phyloP scores from a whole-genome alignment of 2,113 vertebrate species.

The Limanda limanda region DNA sequence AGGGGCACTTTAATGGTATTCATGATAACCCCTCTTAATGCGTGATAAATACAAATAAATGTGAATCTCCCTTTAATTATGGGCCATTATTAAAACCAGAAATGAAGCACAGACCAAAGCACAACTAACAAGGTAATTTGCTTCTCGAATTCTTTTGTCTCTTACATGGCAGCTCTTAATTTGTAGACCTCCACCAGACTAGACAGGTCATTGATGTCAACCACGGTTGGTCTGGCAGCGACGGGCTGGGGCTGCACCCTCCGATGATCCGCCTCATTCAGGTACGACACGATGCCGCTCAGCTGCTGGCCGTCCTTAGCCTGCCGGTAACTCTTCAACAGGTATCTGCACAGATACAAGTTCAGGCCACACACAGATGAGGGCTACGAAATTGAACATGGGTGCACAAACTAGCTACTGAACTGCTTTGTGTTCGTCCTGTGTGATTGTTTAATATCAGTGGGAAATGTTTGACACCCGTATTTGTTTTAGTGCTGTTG shows the following conservation, averaged over 20 bases:
- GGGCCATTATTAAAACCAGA: not conserved
- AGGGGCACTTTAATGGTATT: too few species aligned
- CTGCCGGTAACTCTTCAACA: slow-evolving; percentile 93
- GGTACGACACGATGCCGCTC: slow-evolving; percentile 91
- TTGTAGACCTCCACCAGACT: slow-evolving; percentile 91
- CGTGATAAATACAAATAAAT: too few species aligned
- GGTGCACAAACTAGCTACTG: rapidly evolving
- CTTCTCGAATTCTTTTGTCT: not conserved
- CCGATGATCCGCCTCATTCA: slow-evolving; percentile 86
- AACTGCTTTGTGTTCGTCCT: not conserved
- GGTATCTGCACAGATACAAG: slow-evolving; percentile 82
- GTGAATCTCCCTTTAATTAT: too few species aligned
- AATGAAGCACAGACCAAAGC: not conserved
- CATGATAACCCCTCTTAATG: too few species aligned
- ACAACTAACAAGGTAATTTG: too few species aligned
- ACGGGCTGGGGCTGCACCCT: slow-evolving; percentile 89
- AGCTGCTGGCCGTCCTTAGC: slow-evolving; percentile 87
- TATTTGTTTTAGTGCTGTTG: not conserved
- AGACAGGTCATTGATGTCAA: slow-evolving; percentile 84
- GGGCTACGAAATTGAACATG: not conserved
- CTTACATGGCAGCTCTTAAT: slow-evolving; percentile 90
- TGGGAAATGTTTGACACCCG: not conserved
- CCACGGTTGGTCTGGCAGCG: slow-evolving; percentile 78
- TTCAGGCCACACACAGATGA: not conserved
- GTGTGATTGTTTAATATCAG: not conserved